These are phyloP conservation scores for Diplosoma virens DNA, from an alignment of 23 tunicate species.

Conservation along the genomic window DNA sequence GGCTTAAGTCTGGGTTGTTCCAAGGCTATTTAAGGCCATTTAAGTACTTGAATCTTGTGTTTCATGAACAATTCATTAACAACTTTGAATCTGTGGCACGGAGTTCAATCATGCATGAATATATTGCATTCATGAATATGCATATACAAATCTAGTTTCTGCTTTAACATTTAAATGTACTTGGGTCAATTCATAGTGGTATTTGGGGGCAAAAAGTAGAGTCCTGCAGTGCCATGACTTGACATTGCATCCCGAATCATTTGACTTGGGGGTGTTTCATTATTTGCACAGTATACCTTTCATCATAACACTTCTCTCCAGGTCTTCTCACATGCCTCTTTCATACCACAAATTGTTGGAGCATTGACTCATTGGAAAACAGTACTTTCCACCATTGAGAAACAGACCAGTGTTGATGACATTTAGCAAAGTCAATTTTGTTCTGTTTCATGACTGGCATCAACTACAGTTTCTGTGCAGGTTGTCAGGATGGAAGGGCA, in stretches of 20 bases:
- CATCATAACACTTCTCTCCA: background rate
- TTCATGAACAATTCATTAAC: background rate
- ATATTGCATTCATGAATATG: too few relatives aligned
- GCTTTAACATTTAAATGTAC: too few relatives aligned
- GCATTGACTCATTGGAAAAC: background rate
- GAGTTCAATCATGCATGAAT: background rate
- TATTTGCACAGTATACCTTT: background rate
- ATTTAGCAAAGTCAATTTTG: background rate
- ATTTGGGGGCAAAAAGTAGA: background rate
- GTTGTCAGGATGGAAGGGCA: too few relatives aligned
- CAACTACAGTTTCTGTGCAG: too few relatives aligned
- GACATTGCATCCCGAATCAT: background rate
- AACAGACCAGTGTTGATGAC: too few relatives aligned
- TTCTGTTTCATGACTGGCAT: background rate
- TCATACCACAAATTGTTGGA: background rate
- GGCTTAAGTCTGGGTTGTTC: too few relatives aligned
- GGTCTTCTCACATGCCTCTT: background rate
- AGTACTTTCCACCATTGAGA: background rate
- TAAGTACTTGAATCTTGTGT: background rate
- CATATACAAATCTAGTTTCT: too few relatives aligned
- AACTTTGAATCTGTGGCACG: background rate
- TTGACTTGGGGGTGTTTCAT: background rate
- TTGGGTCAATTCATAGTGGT: background rate
- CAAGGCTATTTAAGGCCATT: too few relatives aligned
- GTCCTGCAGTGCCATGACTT: background rate